These are phyloP conservation scores for Ormyrus rosae DNA, from an alignment of 2,888 invertebrate genomes.

Conservation along the genomic window DNA sequence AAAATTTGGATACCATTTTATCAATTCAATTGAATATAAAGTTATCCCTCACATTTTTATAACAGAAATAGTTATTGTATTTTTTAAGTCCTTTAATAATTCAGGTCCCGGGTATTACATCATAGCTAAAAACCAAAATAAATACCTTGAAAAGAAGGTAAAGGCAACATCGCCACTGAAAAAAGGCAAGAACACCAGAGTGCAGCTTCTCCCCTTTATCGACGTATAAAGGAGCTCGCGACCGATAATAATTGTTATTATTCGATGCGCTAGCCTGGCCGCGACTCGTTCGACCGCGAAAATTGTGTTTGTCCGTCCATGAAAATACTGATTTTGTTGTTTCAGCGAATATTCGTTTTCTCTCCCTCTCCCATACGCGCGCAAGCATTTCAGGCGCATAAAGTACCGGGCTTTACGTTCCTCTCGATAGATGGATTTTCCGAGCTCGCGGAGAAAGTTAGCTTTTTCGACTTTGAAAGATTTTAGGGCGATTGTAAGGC, in stretches of 20 bases:
- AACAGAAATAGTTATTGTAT: no score
- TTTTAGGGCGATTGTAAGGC: no score
- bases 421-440: conserved; percentile 22
- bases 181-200: no score
- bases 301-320: conserved; percentile 52
- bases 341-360: conserved; percentile 46
- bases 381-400: conserved; percentile 10
- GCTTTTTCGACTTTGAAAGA: no score
- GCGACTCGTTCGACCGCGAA: conserved; percentile 38
- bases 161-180: no score
- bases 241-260: conserved; percentile 52
- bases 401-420: conserved; percentile 26
- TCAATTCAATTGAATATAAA: no score
- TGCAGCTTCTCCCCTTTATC: conserved; percentile 2
- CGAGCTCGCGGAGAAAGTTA: background rate
- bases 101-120: no score
- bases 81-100: no score
- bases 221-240: conserved; percentile 2
- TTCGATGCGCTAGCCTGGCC: conserved; percentile 27
- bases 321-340: conserved; percentile 59
- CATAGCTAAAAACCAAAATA: no score
- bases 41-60: no score
- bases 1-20: no score
- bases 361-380: background rate
- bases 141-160: no score